phyloP scores from a whole-genome alignment of 2,113 vertebrate genomes.

The Oreotrochilus melanogaster region DNA sequence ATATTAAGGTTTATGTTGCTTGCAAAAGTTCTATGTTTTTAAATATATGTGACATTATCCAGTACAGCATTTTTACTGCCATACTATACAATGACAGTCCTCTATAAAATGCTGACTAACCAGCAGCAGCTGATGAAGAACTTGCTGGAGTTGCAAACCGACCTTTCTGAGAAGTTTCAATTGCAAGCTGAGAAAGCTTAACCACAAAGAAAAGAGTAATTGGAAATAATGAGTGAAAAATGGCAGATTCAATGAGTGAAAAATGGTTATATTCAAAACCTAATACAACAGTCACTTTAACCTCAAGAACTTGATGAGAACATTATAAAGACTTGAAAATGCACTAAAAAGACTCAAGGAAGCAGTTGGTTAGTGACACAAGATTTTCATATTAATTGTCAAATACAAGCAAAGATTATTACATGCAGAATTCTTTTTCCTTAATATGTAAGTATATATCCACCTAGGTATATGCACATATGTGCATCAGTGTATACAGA shows the following conservation, averaged over 20 bases:
- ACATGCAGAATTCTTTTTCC: not conserved
- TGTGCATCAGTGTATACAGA: not conserved
- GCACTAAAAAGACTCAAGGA: not conserved
- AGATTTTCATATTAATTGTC: not conserved
- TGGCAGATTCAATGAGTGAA: conserved; percentile 26
- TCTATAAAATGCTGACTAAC: conserved; percentile 53
- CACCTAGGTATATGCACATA: not conserved
- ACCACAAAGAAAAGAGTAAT: conserved; percentile 35
- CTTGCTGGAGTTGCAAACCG: conserved; percentile 32
- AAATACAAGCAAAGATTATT: not conserved
- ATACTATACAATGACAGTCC: not conserved
- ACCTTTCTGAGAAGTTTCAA: conserved; percentile 11
- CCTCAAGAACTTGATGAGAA: conserved; percentile 15
- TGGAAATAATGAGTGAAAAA: conserved; percentile 31
- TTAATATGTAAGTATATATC: not conserved
- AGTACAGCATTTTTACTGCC: conserved; percentile 3
- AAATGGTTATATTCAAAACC: conserved; percentile 16
- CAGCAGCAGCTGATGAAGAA: conserved; percentile 34
- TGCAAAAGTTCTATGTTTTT: conserved; percentile 13
- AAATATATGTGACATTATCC: conserved; percentile 47
- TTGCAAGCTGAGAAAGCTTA: conserved; percentile 19
- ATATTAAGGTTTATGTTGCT: conserved; percentile 3
- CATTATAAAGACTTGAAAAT: conserved; percentile 5
- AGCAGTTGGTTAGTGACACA: not conserved
- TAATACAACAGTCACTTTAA: not conserved